Evolutionary conservation across 2,797 vertebrate genomes (phyloP), one percentile per base, ranked within the genome.

Genomic region (Mormyrus proboscirostris): DNA sequence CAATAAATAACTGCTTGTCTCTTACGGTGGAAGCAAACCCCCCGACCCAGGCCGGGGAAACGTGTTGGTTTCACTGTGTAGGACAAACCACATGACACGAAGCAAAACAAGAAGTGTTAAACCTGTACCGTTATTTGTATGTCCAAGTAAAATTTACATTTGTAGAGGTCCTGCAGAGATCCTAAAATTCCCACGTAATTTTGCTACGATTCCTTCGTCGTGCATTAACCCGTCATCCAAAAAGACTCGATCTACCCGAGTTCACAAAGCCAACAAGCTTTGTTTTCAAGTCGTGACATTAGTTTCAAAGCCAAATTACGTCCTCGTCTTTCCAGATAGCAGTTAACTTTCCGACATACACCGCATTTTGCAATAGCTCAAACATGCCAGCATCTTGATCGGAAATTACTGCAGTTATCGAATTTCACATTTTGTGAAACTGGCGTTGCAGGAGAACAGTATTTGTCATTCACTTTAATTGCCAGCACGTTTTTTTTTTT

Each of bases 241-340:
- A 93, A 69, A 2, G 25, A 33, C 10, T 33, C 25, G 73, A 93
- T 92, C 89, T 92, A 76, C 90, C 89, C 92, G 88, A 49, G 19
- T 89, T 90, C 91, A 90, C 59, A 50, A 44, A 90, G 14, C 90
- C 73, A 44, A 90, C 91, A 88, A 59, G 83, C 88, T 87, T 89
- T 88, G 90, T 90, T 90, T 91, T 92, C 90, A 57, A 89, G 89
- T 88, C 65, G 91, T 89, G 92, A 92, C 92, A 92, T 90, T 89
- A 88, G 86, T 44, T 10, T 10, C 38, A 90, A 89, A 88, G 94
- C 90, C 92, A 93, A 93, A 88, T 25, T 12, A 22, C 47, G 4
- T 65, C 82, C 59, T 84, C 57, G 38, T 38, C 62, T 65, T 90
- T 76, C 50, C 87, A 85, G 55, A 14, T 22, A 69, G 53, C 90